Base-by-base conservation (phyloP, 2,888 invertebrate species). In the Eristalis intricaria region DNA sequence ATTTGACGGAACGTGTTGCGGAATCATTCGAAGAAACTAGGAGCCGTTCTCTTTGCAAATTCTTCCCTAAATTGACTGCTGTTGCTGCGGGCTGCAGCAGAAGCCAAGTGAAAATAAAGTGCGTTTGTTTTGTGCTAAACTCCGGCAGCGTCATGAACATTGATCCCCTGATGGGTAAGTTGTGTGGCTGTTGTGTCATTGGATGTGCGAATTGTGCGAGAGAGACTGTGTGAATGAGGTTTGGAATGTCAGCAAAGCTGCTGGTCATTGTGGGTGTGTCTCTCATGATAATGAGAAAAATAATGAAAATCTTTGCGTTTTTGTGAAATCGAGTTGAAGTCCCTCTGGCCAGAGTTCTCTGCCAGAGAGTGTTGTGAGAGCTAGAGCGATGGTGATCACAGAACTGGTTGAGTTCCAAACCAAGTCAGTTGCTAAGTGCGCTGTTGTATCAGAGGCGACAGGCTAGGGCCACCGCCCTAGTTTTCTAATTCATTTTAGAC, bases 161-260 rank as follows among this genome's bases (percentile, higher is more conserved):
- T 50, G 50, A 50, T 50, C 50, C 50, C 50, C 50, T 50, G 50
- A 50, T 50, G 50, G 50, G 50, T 50, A 50, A 50, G 50, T 50
- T 50, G n/a, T 50, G 5, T 50, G 19, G 50, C n/a, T 19, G 50
- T 50, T 19, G 26, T 32, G 50, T n/a, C 50, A 4, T 38, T 38
- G 10, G 38, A 3, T 8, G 50, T 50, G n/a, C n/a, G 19, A 1
- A 19, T 19, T 19, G n/a, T 38, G 35, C 11, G 35, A 38, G 11
- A 10, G 35, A 32, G 4, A 43, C 8, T 50, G 15, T 50, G 50
- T 19, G n/a, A 15, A 15, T n/a, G 43, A 19, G 8, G 1, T 19
- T 19, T 50, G 50, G 50, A n/a, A 8, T 50, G 50, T n/a, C 38
- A 13, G 0, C 8, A n/a, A n/a, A n/a, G n/a, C n/a, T n/a, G 38